Base-by-base conservation (phyloP, 2,888 invertebrate genomes). In the Campopleginae sp. region DNA sequence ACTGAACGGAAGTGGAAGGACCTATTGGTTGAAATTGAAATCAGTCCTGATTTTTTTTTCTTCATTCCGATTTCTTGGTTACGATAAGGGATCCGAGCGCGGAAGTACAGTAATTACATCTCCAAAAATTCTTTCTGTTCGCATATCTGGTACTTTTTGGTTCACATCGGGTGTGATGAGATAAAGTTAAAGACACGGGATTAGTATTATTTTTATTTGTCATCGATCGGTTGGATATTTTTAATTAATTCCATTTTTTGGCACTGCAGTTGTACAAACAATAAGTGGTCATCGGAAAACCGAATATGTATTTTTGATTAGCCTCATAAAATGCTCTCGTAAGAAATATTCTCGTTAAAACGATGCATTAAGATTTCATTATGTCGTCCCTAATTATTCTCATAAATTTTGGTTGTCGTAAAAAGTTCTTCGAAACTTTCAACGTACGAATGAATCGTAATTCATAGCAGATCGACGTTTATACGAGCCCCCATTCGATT, bases 401-500 rank as follows among this genome's bases (percentile, higher is more conserved):
- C 3, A 23, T 51, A 23, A 51, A 23, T 54, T 23, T 54, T 19
- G 58, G 27, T 58, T 27, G 27, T 23, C 14, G 3, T 54, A 54
- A 23, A 54, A 27, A 54, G 23, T 23, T 54, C 3, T 54, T 27
- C 23, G 10, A 8, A 12, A 23, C 27, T 58, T 58, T 38, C 27
- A 14, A 58, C 14, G 58, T 58, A 58, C 58, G 58, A 14, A 14
- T 68, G 27, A 48, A 48, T 58, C 8, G 75, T 42, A 66, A 74
- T 19, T 82, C 38, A 93, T 61, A 93, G 84, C 82, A 93, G 91
- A 78, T 94, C 94, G n/a, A 94, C 94, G 88, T 96, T 96, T 86
- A 97, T 96, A 92, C 96, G 97, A 46, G 97, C 97, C 7, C 98
- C 98, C 98, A 98, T 98, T 90, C 98, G 94, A 91, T 95, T 96